Evolutionary conservation across 2,797 vertebrate genomes (phyloP), one percentile per base, ranked within the genome.

Genomic region (Acipenser ruthenus): DNA sequence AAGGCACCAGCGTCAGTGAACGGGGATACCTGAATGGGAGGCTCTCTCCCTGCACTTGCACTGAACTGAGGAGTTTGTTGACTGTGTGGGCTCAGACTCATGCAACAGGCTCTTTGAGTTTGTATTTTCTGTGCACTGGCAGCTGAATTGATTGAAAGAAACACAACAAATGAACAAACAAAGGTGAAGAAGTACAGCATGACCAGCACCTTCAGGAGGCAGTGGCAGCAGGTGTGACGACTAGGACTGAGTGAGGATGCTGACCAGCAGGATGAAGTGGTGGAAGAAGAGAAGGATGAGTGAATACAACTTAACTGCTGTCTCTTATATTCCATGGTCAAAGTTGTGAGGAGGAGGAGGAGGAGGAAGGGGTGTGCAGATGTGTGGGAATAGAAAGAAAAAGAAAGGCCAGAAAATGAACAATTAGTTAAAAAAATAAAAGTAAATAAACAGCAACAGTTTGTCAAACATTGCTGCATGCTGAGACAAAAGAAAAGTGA

Each of bases 151-250:
- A 88, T 74, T 77, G 77, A 86, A 75, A 83, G 78, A 85, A 88
- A 87, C 69, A 89, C 80, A 80, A 89, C 74, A 79, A 80, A 83
- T 77, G 83, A 84, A 75, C 77, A 90, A 72, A 90, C 72, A 80
- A 87, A 87, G 82, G 87, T 77, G 76, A 91, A 80, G 73, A 89
- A 78, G 77, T 89, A 88, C 72, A 85, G 70, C 1, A 68, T 76
- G 70, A 86, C 77, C 77, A 89, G 84, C 74, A 82, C 79, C 84
- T 78, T 80, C 72, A 89, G 81, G 76, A 88, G 72, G 75, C 73
- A 87, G 71, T 75, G 84, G 76, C 84, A 86, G 77, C 83, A 89
- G 79, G 86, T 83, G 68, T 75, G 83, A 67, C 78, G 75, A 69
- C 76, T 84, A 72, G 87, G 86, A 79, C 78, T 91, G 56, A 79